phyloP scores from a whole-genome alignment of 53 echinoderm and acorn worm genomes.

The Holothuria scabra region DNA sequence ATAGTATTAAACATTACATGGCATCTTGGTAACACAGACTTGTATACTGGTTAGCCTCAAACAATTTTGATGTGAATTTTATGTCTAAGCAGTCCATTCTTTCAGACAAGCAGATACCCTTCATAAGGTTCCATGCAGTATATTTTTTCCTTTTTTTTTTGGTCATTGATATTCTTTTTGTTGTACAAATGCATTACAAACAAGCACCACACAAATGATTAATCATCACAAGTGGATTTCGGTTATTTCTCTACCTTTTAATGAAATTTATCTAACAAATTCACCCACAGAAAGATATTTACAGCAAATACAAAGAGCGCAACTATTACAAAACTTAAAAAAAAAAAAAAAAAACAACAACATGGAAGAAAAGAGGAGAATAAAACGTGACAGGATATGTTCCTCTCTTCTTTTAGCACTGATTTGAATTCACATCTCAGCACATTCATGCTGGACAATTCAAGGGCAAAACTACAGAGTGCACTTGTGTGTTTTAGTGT shows the following conservation, averaged over 20 bases:
- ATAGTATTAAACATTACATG: conserved; percentile 41
- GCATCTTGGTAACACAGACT: conserved; percentile 41
- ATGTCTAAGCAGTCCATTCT: conserved; percentile 7
- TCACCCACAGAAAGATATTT: conserved; percentile 52
- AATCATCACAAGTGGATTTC: conserved; percentile 25
- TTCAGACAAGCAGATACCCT: neutral
- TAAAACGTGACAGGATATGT: conserved; percentile 3
- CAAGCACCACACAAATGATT: conserved; percentile 42
- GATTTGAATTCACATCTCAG: neutral
- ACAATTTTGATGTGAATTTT: conserved; percentile 17
- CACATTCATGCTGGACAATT: no score
- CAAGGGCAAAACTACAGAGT: conserved; percentile 20
- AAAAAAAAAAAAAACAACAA: conserved; percentile 34
- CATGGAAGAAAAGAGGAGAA: conserved; percentile 28
- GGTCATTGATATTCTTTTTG: neutral
- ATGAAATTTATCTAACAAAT: conserved; percentile 46
- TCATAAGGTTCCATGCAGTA: conserved; percentile 3
- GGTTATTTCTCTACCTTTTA: conserved; percentile 17
- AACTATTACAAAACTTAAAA: conserved; percentile 49
- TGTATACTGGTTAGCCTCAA: conserved; percentile 33
- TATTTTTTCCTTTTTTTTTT: neutral
- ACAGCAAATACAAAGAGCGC: conserved; percentile 57
- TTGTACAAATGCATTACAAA: conserved; percentile 32
- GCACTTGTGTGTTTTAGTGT: conserved; percentile 29
- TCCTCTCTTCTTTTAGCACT: neutral